These are phyloP conservation scores for Chelonus insularis DNA, from an alignment of 1,140 invertebrate genomes.

Conservation along the genomic window DNA sequence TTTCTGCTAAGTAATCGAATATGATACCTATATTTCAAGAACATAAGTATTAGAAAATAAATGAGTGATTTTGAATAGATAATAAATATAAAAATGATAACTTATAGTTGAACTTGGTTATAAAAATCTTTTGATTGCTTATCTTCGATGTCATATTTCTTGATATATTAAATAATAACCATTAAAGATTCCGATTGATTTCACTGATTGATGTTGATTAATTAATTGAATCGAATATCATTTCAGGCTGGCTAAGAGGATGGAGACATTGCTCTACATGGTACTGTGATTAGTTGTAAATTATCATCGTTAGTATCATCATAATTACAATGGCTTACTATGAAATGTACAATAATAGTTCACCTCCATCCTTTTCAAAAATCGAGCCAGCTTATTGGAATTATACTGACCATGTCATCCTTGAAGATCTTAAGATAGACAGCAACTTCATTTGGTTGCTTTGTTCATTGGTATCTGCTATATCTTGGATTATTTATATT, in stretches of 20 bases:
- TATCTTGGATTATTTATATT: conserved; percentile 91
- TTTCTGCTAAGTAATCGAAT: too few species aligned
- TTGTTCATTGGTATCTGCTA: conserved; percentile 77
- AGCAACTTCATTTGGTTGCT: conserved; percentile 81
- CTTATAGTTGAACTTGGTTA: too few species aligned
- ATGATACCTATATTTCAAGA: not conserved
- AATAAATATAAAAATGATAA: too few species aligned
- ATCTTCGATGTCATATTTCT: too few species aligned
- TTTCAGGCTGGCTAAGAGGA: conserved; percentile 21
- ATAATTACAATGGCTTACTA: conserved; percentile 36
- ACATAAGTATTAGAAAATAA: not conserved
- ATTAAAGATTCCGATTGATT: too few species aligned
- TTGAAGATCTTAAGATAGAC: conserved; percentile 78
- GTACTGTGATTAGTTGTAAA: conserved; percentile 8
- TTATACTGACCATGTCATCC: conserved; percentile 59
- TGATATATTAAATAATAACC: too few species aligned
- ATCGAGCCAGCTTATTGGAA: conserved; percentile 52
- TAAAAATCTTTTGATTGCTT: too few species aligned
- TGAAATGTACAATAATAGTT: conserved; percentile 38
- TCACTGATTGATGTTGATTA: conserved; percentile 18
- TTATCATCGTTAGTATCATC: not conserved
- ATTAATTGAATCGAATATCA: conserved; percentile 1
- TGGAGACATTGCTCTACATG: conserved; percentile 16
- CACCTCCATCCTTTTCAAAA: conserved; percentile 45
- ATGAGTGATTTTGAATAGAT: not conserved